Percentiles rank a stretch among this genome's conserved stretches.
These are phyloP conservation scores for Ectropis grisescens DNA, from an alignment of 1,140 invertebrate genomes.

Conservation along the genomic window DNA sequence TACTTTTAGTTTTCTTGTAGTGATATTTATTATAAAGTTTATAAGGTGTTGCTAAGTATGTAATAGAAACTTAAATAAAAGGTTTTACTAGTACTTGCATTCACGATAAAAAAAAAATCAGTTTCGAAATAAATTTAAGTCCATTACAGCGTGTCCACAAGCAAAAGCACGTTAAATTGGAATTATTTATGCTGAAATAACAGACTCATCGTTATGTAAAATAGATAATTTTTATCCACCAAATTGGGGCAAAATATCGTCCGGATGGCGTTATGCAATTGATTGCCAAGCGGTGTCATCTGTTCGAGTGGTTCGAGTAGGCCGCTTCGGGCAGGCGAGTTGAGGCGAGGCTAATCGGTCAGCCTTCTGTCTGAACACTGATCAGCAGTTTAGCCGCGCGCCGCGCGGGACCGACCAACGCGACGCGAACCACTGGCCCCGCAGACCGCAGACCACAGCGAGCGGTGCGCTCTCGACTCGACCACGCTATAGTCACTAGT, in stretches of 20 bases:
- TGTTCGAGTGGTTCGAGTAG: slow-evolving; percentile 8
- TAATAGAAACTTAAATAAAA: no score
- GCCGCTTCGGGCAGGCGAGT: slow-evolving; percentile 1
- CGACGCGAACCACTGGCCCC: slow-evolving; percentile 15
- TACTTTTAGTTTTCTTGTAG: no score
- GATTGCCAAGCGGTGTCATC: slow-evolving; percentile 8
- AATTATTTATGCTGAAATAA: no score
- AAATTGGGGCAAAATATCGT: slow-evolving; percentile 2
- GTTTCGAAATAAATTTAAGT: no score
- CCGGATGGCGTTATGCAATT: slow-evolving; percentile 12
- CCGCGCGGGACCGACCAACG: slow-evolving; percentile 20
- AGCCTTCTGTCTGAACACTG: slow-evolving; percentile 9
- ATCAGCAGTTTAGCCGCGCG: background rate
- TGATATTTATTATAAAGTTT: no score
- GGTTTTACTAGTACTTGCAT: no score
- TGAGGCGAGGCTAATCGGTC: slow-evolving; percentile 41
- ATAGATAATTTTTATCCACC: no score
- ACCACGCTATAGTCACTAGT: slow-evolving; percentile 21
- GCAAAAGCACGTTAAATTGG: no score
- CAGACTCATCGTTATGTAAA: no score
- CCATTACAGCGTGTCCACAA: no score
- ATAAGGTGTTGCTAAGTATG: no score
- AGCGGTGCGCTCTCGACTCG: background rate
- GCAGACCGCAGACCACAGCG: background rate
- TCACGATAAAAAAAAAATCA: no score